These are phyloP conservation scores for Pao palembangensis DNA, from an alignment of 2,113 vertebrate species.

Conservation along the genomic window DNA sequence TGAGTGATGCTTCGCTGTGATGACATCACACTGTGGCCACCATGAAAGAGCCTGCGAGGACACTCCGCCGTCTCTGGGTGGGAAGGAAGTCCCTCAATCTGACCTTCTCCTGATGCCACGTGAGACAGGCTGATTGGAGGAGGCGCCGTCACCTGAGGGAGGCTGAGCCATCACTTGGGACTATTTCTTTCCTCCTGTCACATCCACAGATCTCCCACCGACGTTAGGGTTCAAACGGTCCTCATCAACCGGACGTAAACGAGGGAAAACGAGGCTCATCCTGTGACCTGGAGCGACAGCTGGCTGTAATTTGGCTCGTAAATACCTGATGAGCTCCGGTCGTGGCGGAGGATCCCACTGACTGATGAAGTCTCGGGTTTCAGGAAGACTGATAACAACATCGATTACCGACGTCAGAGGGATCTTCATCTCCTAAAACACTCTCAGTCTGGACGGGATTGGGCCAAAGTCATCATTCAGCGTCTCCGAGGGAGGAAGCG, in stretches of 20 bases:
- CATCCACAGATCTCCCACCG: slow-evolving; percentile 7
- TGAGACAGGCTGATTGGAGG: slow-evolving; percentile 61
- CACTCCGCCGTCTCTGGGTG: too few relatives aligned
- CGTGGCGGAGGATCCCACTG: slow-evolving; percentile 13
- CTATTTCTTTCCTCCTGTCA: slow-evolving; percentile 3
- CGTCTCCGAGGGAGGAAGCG: slow-evolving; percentile 12
- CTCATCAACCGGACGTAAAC: slow-evolving; percentile 17
- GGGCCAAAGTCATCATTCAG: slow-evolving; percentile 15
- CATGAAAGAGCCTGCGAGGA: too few relatives aligned
- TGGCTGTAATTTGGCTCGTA: slow-evolving; percentile 26
- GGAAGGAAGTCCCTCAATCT: too few relatives aligned
- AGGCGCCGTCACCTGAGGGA: slow-evolving; percentile 43
- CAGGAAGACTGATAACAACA: slow-evolving; percentile 31
- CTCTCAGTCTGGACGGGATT: slow-evolving; percentile 1
- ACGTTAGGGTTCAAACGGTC: slow-evolving; percentile 2
- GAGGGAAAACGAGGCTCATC: neutral
- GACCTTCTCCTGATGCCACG: too few relatives aligned
- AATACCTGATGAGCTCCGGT: slow-evolving; percentile 27
- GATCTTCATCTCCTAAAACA: slow-evolving; percentile 19
- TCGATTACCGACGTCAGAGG: slow-evolving; percentile 31
- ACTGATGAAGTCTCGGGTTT: slow-evolving; percentile 20
- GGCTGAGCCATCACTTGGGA: too few relatives aligned
- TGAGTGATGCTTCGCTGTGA: too few relatives aligned
- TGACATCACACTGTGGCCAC: too few relatives aligned
- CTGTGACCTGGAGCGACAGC: slow-evolving; percentile 1